Percentiles rank a stretch among this genome's conserved stretches.
Conservation (phyloP, 2,888 invertebrate species). For the Diarsia brunnea region DNA sequence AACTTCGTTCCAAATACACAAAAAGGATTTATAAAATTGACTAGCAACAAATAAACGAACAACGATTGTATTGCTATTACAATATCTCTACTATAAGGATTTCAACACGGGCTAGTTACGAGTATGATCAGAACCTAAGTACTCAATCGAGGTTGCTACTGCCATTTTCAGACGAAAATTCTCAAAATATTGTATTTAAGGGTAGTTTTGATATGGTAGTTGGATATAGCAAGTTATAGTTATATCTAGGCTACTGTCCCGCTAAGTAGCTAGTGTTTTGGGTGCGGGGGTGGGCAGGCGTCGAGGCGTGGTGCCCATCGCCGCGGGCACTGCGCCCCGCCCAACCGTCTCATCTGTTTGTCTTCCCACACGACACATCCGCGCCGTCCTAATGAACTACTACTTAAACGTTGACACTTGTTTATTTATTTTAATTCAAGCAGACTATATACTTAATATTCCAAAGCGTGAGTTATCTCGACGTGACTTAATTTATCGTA, state of each 20-base stretch:
- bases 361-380: conserved; percentile 75
- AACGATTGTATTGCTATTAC: background rate
- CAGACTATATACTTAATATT: background rate
- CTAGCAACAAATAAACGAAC: background rate
- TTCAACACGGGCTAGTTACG: background rate
- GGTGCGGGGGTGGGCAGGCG: conserved; percentile 73
- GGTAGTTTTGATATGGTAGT: background rate
- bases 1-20: too few relatives aligned
- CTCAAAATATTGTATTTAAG: conserved; percentile 14
- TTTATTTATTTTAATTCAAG: conserved; percentile 31
- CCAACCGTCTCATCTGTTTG: conserved; percentile 76
- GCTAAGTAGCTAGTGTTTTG: conserved; percentile 50
- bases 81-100: background rate
- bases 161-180: background rate
- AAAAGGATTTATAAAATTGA: too few relatives aligned
- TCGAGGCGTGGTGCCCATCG: conserved; percentile 81
- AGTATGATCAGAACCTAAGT: background rate
- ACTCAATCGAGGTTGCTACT: background rate
- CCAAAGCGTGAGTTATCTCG: background rate
- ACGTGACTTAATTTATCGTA: background rate
- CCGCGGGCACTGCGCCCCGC: conserved; percentile 74
- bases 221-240: conserved; percentile 6
- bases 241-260: conserved; percentile 52
- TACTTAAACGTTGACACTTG: conserved; percentile 5
- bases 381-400: conserved; percentile 18